Evolutionary conservation across 2,888 invertebrate species (phyloP).

Genomic region (Cremastinae sp.): DNA sequence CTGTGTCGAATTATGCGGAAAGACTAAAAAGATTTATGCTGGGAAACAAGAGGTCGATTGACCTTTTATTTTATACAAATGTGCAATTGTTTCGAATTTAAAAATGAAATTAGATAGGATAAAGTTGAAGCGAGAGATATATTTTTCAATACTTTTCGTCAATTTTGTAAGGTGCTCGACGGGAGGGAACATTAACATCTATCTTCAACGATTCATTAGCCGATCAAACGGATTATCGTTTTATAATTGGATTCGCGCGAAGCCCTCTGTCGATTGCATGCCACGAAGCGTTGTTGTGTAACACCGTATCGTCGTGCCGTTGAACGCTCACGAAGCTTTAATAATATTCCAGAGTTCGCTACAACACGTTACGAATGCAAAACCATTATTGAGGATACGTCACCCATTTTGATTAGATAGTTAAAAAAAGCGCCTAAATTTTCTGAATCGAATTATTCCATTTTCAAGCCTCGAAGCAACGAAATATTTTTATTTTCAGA

Average conservation of each 20-base stretch:
- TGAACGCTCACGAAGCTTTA: conserved; percentile 47
- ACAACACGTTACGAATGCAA: background rate
- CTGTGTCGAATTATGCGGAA: background rate
- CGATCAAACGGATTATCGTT: conserved; percentile 52
- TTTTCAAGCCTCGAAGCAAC: no score
- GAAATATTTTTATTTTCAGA: no score
- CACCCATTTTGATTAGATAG: background rate
- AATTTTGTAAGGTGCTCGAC: background rate
- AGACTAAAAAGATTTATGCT: conserved; percentile 2
- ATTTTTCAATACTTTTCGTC: background rate
- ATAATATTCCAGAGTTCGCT: conserved; percentile 34
- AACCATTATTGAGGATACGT: background rate
- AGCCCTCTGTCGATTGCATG: conserved; percentile 35
- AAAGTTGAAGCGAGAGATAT: background rate
- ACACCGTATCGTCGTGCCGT: conserved; percentile 42
- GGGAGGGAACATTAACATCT: conserved; percentile 24
- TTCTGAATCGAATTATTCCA: no score
- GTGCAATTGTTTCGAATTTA: background rate
- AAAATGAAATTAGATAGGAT: background rate
- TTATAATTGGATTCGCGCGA: conserved; percentile 56
- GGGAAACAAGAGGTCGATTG: conserved; percentile 54
- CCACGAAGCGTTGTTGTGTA: conserved; percentile 51
- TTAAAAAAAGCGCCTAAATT: background rate
- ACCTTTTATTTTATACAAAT: conserved; percentile 17
- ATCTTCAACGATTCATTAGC: conserved; percentile 27